Evolutionary conservation across 2,888 invertebrate genomes (phyloP), one percentile per base, ranked within the genome.

Genomic region (Chalcosyrphus nemorum): DNA sequence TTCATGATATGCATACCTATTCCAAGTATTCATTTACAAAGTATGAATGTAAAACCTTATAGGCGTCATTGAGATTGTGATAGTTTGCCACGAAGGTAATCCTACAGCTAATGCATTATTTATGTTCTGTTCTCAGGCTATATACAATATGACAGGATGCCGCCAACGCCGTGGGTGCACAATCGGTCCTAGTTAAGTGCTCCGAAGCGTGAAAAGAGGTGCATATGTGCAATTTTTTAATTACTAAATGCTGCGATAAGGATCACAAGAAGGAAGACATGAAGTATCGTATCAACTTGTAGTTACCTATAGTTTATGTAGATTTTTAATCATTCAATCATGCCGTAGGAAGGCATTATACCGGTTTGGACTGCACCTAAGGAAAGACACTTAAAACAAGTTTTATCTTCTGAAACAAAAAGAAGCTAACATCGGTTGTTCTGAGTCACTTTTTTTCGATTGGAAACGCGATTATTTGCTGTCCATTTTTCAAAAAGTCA

Each of bases 31-130:
- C n/a, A n/a, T n/a, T n/a, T n/a, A 13, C 19, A 45, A 59, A 47
- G 47, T 35, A 71, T 57, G 38, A 9, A 57, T n/a, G n/a, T n/a
- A n/a, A n/a, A n/a, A n/a, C n/a, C n/a, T n/a, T n/a, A n/a, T n/a
- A n/a, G n/a, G n/a, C n/a, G n/a, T n/a, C n/a, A n/a, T n/a, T n/a
- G n/a, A n/a, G n/a, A 15, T 56, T 24, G 19, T 27, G 7, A 24
- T 27, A 47, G 32, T 57, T 38, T 50, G 27, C 11, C 59, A 35
- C 17, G 24, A 75, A 80, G 50, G 66, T 82, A 70, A 74, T 82
- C 77, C 70, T 29, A 68, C 52, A 54, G n/a, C 66, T 72, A 63
- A 84, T 86, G 84, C 84, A 86, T 84, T 80, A 86, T 84, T 84
- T 84, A 84, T 86, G 57, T 84, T 54, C 47, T 74, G 38, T 66